Percentiles rank a stretch among this genome's conserved stretches.
These are phyloP conservation scores for Cotesia glomerata DNA, from an alignment of 1,140 invertebrate genomes.

Conservation along the genomic window DNA sequence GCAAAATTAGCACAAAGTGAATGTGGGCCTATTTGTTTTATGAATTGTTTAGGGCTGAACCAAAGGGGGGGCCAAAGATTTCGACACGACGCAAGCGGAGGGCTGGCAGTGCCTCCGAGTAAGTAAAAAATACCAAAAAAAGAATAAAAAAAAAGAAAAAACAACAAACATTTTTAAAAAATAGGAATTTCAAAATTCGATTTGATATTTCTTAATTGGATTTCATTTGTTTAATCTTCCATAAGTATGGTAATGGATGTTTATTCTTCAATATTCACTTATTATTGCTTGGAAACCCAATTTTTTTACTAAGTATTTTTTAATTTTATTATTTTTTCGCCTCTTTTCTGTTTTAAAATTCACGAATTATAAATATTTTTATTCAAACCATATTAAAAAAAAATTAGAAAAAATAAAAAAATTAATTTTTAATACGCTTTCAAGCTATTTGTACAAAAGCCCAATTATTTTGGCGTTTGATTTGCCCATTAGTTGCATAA, in stretches of 20 bases:
- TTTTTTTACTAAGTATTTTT: too few species aligned
- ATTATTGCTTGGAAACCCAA: too few species aligned
- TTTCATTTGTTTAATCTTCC: too few species aligned
- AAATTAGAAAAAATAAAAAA: too few species aligned
- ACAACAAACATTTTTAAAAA: not conserved
- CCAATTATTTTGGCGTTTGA: not conserved
- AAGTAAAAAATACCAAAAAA: constrained; percentile 54
- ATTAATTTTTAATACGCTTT: too few species aligned
- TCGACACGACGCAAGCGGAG: constrained; percentile 63
- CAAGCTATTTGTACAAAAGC: too few species aligned
- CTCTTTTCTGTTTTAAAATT: too few species aligned
- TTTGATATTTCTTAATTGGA: not conserved
- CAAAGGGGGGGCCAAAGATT: constrained; percentile 64
- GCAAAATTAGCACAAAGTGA: constrained; percentile 48
- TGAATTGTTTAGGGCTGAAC: constrained; percentile 65
- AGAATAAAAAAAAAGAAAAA: constrained; percentile 37
- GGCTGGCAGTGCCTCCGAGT: constrained; percentile 63
- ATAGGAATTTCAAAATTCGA: not conserved
- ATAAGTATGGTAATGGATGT: too few species aligned
- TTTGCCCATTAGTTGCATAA: constrained; percentile 16
- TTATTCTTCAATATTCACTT: too few species aligned
- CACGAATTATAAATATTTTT: too few species aligned
- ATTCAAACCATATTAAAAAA: too few species aligned
- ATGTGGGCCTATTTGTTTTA: constrained; percentile 58
- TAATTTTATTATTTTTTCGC: too few species aligned